These are phyloP conservation scores for Bathynomus jamesi DNA, from an alignment of 1,140 invertebrate species.

Conservation along the genomic window DNA sequence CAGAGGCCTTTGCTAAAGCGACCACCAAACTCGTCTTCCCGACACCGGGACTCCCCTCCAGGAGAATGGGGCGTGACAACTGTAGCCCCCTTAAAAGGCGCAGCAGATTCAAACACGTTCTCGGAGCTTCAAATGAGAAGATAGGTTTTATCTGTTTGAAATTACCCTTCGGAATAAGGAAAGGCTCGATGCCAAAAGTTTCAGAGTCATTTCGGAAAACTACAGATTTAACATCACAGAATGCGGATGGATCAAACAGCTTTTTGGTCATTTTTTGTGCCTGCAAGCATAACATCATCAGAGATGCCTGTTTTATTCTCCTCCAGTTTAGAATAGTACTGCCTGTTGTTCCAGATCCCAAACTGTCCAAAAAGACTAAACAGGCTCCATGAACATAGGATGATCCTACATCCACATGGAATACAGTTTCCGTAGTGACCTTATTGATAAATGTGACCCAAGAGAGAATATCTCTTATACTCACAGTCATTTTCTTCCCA, in stretches of 20 bases:
- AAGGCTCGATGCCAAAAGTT: constrained; percentile 62
- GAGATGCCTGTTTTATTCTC: constrained; percentile 22
- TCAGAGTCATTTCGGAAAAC: constrained; percentile 25
- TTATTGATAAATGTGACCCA: constrained; percentile 88
- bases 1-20: constrained; percentile 78
- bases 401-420: constrained; percentile 41
- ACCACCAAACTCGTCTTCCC: constrained; percentile 93
- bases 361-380: constrained; percentile 82
- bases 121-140: constrained; percentile 73
- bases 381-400: constrained; percentile 81
- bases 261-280: constrained; percentile 13
- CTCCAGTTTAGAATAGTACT: constrained; percentile 26
- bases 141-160: constrained; percentile 9
- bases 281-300: constrained; percentile 24
- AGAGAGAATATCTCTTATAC: constrained; percentile 83
- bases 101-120: constrained; percentile 71
- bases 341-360: constrained; percentile 53
- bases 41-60: constrained; percentile 96
- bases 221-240: neutral
- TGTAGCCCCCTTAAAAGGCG: constrained; percentile 80
- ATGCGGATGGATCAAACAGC: neutral
- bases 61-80: constrained; percentile 75
- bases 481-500: constrained; percentile 61
- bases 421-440: constrained; percentile 42
- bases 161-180: constrained; percentile 51